Conservation (phyloP, 1,140 invertebrate species). For the Pseudomyrmex dendroicus region DNA sequence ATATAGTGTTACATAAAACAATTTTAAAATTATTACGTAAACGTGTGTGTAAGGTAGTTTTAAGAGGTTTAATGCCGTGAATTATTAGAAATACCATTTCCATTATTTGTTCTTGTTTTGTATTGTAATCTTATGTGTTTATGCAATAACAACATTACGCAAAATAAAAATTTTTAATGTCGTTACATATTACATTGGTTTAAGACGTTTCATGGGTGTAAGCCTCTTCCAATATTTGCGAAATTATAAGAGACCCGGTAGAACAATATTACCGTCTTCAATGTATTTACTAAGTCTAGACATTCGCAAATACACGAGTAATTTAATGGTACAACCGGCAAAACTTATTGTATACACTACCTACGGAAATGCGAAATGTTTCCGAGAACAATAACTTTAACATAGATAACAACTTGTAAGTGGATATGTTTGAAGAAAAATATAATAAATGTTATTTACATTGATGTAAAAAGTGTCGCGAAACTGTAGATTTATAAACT, state of each 20-base stretch:
- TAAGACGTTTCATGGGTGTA: slow-evolving; percentile 35
- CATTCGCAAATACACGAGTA: slow-evolving; percentile 48
- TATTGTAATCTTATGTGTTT: not conserved
- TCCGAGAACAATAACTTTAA: slow-evolving; percentile 19
- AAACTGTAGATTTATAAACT: too few relatives aligned
- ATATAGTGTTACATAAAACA: not conserved
- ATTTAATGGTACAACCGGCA: slow-evolving; percentile 43
- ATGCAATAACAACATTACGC: slow-evolving; percentile 30
- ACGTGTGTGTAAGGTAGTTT: not conserved
- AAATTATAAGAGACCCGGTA: slow-evolving; percentile 46
- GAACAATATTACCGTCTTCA: slow-evolving; percentile 30
- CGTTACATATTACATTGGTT: slow-evolving; percentile 23
- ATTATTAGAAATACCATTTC: not conserved
- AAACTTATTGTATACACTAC: slow-evolving; percentile 21
- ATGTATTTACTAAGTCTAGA: slow-evolving; percentile 40
- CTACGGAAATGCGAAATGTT: slow-evolving; percentile 19
- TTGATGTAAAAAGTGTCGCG: too few relatives aligned
- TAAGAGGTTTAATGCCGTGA: slow-evolving; percentile 9
- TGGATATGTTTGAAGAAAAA: not conserved
- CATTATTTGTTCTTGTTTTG: not conserved
- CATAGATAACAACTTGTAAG: not conserved
- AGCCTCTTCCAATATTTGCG: slow-evolving; percentile 58
- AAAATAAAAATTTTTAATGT: slow-evolving; percentile 29
- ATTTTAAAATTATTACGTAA: not conserved
- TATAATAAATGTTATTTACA: too few relatives aligned